These are phyloP conservation scores for Leiothrix lutea DNA, from an alignment of 2,113 vertebrate species.

Conservation along the genomic window DNA sequence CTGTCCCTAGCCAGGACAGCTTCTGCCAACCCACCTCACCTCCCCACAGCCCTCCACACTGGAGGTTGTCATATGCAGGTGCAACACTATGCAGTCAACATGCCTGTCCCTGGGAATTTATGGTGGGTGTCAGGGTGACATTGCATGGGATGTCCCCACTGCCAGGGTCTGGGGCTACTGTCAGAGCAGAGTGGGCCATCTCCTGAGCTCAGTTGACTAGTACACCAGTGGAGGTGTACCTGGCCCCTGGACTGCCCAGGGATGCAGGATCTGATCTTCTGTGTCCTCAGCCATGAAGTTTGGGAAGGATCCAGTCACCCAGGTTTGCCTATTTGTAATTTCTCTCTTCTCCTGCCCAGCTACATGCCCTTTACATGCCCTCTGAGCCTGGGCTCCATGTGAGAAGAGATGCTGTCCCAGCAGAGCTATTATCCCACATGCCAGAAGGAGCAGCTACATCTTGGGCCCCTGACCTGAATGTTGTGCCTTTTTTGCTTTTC, in stretches of 20 bases:
- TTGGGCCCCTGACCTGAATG: not conserved
- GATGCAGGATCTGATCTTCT: not conserved
- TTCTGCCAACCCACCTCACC: not conserved
- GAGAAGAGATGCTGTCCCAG: not conserved
- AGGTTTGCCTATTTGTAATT: not conserved
- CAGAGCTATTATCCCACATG: not conserved
- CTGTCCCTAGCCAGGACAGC: not conserved
- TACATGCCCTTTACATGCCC: not conserved
- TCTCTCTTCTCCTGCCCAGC: not conserved
- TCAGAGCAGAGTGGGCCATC: fast-evolving
- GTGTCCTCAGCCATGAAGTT: not conserved
- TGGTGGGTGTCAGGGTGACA: not conserved
- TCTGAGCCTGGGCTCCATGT: not conserved
- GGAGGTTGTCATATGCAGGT: not conserved
- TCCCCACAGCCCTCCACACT: not conserved
- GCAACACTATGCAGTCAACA: not conserved
- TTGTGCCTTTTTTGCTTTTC: not conserved
- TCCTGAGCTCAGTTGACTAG: not conserved
- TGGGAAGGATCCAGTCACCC: not conserved
- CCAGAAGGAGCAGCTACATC: not conserved
- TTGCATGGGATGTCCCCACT: fast-evolving
- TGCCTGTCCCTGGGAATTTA: not conserved
- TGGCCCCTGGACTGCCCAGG: fast-evolving
- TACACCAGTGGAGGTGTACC: too few species aligned
- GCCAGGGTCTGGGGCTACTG: not conserved